These are phyloP conservation scores for Natrix natrix DNA, from an alignment of 2,797 vertebrate genomes.

Conservation along the genomic window DNA sequence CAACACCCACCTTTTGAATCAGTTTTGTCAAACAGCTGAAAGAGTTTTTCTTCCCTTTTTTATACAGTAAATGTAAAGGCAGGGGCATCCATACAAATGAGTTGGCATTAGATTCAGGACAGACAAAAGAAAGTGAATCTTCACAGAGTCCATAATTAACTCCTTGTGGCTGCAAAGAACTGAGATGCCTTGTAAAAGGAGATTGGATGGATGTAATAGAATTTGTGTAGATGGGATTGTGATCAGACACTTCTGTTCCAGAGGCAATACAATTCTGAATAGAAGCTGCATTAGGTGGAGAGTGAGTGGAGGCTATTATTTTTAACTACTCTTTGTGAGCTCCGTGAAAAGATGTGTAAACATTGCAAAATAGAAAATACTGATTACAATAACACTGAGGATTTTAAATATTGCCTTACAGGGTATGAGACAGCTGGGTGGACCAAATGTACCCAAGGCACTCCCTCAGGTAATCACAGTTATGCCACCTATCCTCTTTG, in stretches of 20 bases:
- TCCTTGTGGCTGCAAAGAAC: neutral
- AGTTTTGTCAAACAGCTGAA: neutral
- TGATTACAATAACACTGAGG: neutral
- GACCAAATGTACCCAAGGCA: conserved; percentile 52
- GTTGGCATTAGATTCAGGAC: neutral
- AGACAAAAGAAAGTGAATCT: neutral
- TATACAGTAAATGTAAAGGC: neutral
- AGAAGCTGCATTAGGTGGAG: too few species aligned
- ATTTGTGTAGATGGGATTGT: neutral
- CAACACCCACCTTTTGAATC: neutral
- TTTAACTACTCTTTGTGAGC: neutral
- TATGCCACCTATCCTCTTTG: neutral
- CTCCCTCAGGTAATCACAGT: conserved; percentile 55
- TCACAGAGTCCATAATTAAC: neutral
- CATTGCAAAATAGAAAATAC: neutral
- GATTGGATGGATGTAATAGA: neutral
- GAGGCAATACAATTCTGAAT: neutral
- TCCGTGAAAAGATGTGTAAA: neutral
- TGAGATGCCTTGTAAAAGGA: neutral
- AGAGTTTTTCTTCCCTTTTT: neutral
- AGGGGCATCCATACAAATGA: neutral
- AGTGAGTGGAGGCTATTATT: neutral
- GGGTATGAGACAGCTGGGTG: conserved; percentile 58
- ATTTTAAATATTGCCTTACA: conserved; percentile 36
- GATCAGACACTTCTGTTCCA: neutral